These are phyloP conservation scores for Anseranas semipalmata DNA, from an alignment of 2,113 vertebrate species.

Conservation along the genomic window DNA sequence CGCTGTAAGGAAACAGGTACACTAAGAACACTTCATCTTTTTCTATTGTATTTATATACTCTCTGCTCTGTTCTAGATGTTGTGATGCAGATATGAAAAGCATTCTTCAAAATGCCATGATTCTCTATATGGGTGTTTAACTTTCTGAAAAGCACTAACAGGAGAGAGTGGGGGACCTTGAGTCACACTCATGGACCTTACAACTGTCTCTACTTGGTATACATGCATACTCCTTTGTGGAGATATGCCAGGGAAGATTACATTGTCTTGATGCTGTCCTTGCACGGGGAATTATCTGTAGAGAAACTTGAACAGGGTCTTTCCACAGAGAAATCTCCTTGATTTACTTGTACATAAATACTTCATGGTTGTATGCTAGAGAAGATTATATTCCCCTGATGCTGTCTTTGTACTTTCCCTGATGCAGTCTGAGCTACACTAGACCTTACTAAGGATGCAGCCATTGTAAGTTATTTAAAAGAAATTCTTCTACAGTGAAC, in stretches of 20 bases:
- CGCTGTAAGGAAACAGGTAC: slow-evolving; percentile 37
- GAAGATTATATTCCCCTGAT: neutral
- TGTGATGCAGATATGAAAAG: neutral
- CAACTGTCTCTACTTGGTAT: neutral
- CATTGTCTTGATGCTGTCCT: neutral
- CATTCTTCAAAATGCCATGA: neutral
- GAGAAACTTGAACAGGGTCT: neutral
- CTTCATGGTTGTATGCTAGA: neutral
- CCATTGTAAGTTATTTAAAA: neutral
- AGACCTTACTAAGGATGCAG: neutral
- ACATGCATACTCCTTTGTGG: neutral
- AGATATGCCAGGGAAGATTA: neutral
- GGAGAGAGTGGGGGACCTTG: neutral
- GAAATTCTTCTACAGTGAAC: neutral
- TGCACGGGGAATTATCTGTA: neutral
- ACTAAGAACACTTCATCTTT: neutral
- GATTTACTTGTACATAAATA: neutral
- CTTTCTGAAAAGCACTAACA: neutral
- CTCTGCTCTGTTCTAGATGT: neutral
- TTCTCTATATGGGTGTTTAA: neutral
- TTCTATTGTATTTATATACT: neutral
- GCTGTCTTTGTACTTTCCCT: neutral
- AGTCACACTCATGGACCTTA: neutral
- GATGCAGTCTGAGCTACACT: neutral
- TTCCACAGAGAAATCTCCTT: neutral